phyloP scores from a whole-genome alignment of 2,797 vertebrate species.

The Falco concolor region DNA sequence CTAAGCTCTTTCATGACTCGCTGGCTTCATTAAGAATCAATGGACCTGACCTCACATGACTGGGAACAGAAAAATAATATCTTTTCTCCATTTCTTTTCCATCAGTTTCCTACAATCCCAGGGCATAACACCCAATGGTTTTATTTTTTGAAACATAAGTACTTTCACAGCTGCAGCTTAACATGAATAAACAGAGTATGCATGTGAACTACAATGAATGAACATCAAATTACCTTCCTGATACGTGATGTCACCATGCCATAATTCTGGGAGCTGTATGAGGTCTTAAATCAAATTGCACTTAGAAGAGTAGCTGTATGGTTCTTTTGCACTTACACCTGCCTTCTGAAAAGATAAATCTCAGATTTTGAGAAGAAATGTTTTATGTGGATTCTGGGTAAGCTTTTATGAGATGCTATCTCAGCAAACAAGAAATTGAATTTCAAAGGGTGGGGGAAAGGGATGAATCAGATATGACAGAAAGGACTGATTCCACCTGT shows the following conservation, averaged over 20 bases:
- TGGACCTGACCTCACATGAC: neutral
- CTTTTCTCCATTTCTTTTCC: neutral
- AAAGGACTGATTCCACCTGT: slow-evolving; percentile 8
- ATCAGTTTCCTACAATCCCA: neutral
- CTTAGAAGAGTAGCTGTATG: neutral
- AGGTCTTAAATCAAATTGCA: neutral
- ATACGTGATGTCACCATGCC: neutral
- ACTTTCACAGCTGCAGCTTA: neutral
- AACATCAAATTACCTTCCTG: neutral
- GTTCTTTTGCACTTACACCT: neutral
- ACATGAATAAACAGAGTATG: neutral
- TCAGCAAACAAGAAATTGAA: slow-evolving; percentile 21
- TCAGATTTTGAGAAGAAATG: neutral
- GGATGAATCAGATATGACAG: slow-evolving; percentile 8
- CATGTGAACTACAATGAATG: neutral
- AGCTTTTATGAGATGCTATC: slow-evolving; percentile 55
- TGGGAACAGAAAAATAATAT: neutral
- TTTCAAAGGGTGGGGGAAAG: slow-evolving; percentile 10
- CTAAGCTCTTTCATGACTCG: neutral
- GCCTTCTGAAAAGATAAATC: neutral
- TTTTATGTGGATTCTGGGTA: slow-evolving; percentile 61
- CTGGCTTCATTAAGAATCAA: neutral
- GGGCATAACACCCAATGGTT: neutral
- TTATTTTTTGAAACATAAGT: neutral
- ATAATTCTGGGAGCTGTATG: neutral